Percentiles rank a stretch among this genome's conserved stretches.
Evolutionary conservation across 2,797 vertebrate genomes (phyloP).

Genomic region (Gallinago solitaria): DNA sequence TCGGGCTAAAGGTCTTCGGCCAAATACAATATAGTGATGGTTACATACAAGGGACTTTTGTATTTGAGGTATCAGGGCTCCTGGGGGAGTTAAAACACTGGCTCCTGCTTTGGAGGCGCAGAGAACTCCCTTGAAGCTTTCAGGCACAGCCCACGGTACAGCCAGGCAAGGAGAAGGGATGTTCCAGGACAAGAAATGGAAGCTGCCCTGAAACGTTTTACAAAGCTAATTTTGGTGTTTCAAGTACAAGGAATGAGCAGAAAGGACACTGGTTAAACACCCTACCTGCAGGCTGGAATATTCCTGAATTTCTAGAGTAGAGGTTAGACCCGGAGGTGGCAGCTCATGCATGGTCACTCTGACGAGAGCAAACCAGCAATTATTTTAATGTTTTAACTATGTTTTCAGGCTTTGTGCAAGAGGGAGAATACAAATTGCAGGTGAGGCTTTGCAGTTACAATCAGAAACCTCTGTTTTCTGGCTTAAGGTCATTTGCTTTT

Average conservation of each 20-base stretch:
- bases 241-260: not conserved
- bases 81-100: not conserved
- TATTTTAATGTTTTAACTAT: slow-evolving; percentile 61
- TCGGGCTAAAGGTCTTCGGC: not conserved
- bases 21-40: not conserved
- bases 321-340: slow-evolving; percentile 3
- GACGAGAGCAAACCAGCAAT: not conserved
- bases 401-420: slow-evolving; percentile 56
- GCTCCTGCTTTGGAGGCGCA: not conserved
- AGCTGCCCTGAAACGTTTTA: fast-evolving
- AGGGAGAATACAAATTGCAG: slow-evolving; percentile 62
- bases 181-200: not conserved
- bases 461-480: slow-evolving; percentile 61
- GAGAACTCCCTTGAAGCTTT: not conserved
- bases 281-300: slow-evolving; percentile 42
- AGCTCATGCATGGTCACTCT: slow-evolving; percentile 29
- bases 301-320: not conserved
- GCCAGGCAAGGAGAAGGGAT: not conserved
- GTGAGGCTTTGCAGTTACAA: slow-evolving; percentile 41
- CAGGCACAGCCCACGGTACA: not conserved
- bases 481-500: slow-evolving; percentile 66
- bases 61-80: fast-evolving
- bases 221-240: not conserved
- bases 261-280: slow-evolving; percentile 39
- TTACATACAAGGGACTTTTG: not conserved